Evolutionary conservation across 2,888 invertebrate genomes (phyloP), one percentile per base, ranked within the genome.

Genomic region (Parnassius orleans): DNA sequence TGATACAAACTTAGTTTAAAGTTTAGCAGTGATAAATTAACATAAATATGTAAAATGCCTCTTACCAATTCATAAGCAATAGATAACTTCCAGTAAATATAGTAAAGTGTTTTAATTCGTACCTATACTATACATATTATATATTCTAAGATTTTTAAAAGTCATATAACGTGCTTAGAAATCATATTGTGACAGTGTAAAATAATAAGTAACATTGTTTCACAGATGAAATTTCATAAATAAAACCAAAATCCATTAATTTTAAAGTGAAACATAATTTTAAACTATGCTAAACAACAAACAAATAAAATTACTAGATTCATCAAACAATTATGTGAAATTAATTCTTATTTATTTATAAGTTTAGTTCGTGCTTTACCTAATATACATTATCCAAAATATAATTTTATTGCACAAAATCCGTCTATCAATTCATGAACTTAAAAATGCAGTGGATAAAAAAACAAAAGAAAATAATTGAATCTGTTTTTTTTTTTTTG

Each of bases 21-120:
- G 41, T n/a, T 42, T 53, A 53, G 46, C 53, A 24, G 42, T 24
- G 15, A 19, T 51, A 11, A 24, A 24, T 10, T 51, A 24, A 24
- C 24, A 51, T 51, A 11, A 19, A 11, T 24, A 33, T 33, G 33
- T 33, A 33, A 68, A 68, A 71, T 64, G 74, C 76, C 77, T 81
- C 68, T 74, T 69, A 66, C 72, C 69, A 78, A 80, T 66, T 66
- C 68, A 74, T 76, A 78, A 83, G 79, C 84, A 84, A 81, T 82
- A 80, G 77, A 65, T 65, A 68, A 72, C 69, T 69, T 72, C 66
- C 68, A 63, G 41, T 58, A 33, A 63, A 50, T 19, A 58, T 63
- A 63, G 54, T 53, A 1, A 48, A 53, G 57, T 57, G 56, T 69
- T 54, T 66, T 63, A 67, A 68, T 60, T 66, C 55, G 52, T 63